These are phyloP conservation scores for Atta texana DNA, from an alignment of 1,140 invertebrate species.

Conservation along the genomic window DNA sequence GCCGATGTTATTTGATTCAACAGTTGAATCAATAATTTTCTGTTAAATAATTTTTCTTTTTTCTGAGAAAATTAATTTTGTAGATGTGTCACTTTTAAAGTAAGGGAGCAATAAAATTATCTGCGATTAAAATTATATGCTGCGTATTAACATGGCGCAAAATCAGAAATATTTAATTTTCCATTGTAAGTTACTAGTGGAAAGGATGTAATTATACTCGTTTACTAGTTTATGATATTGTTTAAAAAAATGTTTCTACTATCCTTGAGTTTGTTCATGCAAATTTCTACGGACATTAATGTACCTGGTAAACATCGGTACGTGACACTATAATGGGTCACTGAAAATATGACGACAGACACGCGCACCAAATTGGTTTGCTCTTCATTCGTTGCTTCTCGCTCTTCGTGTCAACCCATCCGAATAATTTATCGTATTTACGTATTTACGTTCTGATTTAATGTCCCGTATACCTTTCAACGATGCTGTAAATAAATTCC, in stretches of 20 bases:
- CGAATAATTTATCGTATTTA: conserved; percentile 35
- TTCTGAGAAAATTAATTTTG: too few species aligned
- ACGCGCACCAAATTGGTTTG: conserved; percentile 40
- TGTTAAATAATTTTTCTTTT: too few species aligned
- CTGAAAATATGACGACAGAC: conserved; percentile 43
- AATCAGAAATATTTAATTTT: conserved; percentile 14
- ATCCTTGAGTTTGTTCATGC: conserved; percentile 30
- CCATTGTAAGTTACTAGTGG: background rate
- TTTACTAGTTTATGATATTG: conserved; percentile 9
- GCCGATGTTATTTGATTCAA: too few species aligned
- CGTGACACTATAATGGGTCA: conserved; percentile 36
- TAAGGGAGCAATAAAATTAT: too few species aligned
- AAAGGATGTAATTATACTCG: background rate
- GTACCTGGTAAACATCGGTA: conserved; percentile 47
- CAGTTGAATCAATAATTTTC: too few species aligned
- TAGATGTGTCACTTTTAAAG: too few species aligned
- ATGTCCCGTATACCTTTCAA: conserved; percentile 2
- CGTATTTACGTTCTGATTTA: conserved; percentile 35
- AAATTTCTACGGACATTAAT: conserved; percentile 50
- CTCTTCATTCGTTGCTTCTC: conserved; percentile 38
- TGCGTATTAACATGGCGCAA: too few species aligned
- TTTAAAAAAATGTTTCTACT: conserved; percentile 8
- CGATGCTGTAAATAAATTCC: conserved; percentile 16
- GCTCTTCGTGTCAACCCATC: background rate
- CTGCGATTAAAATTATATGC: too few species aligned